Conservation (phyloP, 2,113 vertebrate genomes). For the Marcusenius ussheri region DNA sequence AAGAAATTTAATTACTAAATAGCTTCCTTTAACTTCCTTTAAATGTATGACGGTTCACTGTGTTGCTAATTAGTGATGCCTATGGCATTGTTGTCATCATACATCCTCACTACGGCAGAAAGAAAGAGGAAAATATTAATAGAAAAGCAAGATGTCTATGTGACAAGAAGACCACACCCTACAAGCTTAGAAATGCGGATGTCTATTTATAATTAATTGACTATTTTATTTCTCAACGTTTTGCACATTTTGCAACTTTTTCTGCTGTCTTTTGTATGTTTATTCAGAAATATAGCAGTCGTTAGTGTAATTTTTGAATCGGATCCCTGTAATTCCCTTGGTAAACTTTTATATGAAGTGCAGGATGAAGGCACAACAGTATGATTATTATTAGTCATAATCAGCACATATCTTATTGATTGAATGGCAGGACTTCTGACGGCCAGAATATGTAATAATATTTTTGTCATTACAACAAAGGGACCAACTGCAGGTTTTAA, state of each 20-base stretch:
- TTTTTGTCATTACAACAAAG: neutral
- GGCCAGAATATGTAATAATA: neutral
- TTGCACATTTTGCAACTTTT: neutral
- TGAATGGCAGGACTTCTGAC: neutral
- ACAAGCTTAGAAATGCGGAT: neutral
- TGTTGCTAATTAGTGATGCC: slow-evolving; percentile 2
- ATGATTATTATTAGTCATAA: neutral
- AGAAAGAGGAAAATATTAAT: neutral
- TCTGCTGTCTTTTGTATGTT: neutral
- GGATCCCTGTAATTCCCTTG: neutral
- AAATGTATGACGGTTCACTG: neutral
- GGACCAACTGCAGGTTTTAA: neutral
- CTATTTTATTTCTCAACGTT: neutral
- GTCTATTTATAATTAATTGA: neutral
- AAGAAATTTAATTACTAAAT: neutral
- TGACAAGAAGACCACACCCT: neutral
- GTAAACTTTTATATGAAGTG: neutral
- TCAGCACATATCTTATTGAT: neutral
- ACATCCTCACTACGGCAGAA: neutral
- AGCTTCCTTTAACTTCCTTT: too few relatives aligned
- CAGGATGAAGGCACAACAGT: neutral
- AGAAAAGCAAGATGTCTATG: neutral
- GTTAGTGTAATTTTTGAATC: neutral
- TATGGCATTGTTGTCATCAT: neutral
- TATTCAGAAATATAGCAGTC: neutral